Evolutionary conservation across 2,888 invertebrate species (phyloP).

Genomic region (Tinea trinotella): DNA sequence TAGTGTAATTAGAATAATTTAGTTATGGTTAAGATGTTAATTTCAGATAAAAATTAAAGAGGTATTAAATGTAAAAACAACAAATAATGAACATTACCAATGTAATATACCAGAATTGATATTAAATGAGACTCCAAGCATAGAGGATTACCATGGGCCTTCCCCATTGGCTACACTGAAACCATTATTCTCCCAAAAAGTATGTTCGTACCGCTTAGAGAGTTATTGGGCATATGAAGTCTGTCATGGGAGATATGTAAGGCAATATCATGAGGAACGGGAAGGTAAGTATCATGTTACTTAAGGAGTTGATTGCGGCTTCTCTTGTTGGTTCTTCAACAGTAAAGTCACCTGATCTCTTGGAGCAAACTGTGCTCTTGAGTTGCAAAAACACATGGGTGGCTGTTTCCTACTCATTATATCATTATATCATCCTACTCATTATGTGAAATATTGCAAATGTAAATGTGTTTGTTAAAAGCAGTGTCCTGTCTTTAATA

Average conservation of each 20-base stretch:
- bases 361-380: too few species aligned
- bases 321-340: too few species aligned
- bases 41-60: constrained; percentile 31
- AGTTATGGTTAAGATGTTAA: neutral
- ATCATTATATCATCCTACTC: too few species aligned
- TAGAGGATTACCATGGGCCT: constrained; percentile 79
- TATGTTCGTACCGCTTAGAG: constrained; percentile 89
- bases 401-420: too few species aligned
- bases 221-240: constrained; percentile 98
- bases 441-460: too few species aligned
- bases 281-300: too few species aligned
- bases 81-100: constrained; percentile 85
- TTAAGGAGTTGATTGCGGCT: too few species aligned
- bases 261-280: constrained; percentile 96
- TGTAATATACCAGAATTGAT: constrained; percentile 83
- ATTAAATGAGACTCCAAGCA: constrained; percentile 61
- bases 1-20: neutral
- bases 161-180: constrained; percentile 84
- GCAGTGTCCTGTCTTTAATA: too few species aligned
- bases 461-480: too few species aligned
- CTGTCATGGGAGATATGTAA: constrained; percentile 91
- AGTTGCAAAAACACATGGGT: too few species aligned
- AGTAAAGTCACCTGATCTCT: too few species aligned
- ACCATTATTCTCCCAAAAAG: constrained; percentile 82
- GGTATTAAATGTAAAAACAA: constrained; percentile 78